Percentiles rank a stretch among this genome's conserved stretches.
Conservation (phyloP, 2,113 vertebrate genomes). For the Pholis gunnellus region DNA sequence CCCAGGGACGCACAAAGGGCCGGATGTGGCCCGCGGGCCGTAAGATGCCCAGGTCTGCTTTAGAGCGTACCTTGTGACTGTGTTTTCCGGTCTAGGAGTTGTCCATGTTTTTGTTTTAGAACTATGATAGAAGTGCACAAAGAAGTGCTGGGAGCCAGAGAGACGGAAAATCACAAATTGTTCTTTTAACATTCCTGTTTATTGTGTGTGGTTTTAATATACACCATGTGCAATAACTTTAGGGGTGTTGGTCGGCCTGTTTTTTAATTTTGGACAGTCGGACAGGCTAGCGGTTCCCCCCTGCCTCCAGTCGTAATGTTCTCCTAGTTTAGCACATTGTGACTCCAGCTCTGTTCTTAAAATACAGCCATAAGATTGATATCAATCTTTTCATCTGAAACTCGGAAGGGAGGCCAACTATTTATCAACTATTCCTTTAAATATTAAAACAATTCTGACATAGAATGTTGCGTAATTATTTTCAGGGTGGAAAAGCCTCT, state of each 20-base stretch:
- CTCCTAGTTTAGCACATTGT: not conserved
- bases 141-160: not conserved
- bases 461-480: not conserved
- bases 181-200: not conserved
- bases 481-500: not conserved
- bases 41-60: no score
- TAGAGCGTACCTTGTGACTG: no score
- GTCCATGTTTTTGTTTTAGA: not conserved
- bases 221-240: not conserved
- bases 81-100: no score
- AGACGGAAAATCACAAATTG: not conserved
- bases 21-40: no score
- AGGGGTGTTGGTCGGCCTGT: not conserved
- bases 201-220: not conserved
- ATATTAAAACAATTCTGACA: not conserved
- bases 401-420: not conserved
- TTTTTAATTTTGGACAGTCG: not conserved
- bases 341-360: not conserved
- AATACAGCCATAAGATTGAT: not conserved
- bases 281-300: not conserved
- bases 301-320: not conserved
- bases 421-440: not conserved
- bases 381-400: not conserved
- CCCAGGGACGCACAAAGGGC: no score
- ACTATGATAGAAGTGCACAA: not conserved